A percentile compares a stretch with the other conserved stretches of the same genome.
These are phyloP conservation scores for Chaetorhynchus papuensis DNA, from an alignment of 2,113 vertebrate genomes.

Conservation along the genomic window DNA sequence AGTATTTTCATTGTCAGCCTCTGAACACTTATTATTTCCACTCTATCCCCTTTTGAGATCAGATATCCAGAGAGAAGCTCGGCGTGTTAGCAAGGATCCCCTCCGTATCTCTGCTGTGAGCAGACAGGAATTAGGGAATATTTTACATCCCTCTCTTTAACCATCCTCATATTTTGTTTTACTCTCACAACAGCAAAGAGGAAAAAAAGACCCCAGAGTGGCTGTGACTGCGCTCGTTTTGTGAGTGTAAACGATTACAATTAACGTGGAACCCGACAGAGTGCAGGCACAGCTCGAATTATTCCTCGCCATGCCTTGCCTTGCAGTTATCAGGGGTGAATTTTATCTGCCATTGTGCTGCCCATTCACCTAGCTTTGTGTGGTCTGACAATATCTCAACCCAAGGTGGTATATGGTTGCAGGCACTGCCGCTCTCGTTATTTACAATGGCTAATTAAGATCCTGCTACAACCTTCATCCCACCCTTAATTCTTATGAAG, in stretches of 20 bases:
- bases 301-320: background rate
- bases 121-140: background rate
- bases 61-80: conserved; percentile 32
- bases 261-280: background rate
- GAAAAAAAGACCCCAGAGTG: background rate
- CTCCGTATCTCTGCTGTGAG: background rate
- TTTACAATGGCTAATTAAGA: conserved; percentile 75
- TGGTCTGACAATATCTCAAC: conserved; percentile 69
- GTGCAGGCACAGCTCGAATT: background rate
- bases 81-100: background rate
- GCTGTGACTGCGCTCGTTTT: background rate
- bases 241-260: background rate
- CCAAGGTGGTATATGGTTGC: conserved; percentile 71
- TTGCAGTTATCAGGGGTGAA: conserved; percentile 20
- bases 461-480: conserved; percentile 71
- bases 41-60: conserved; percentile 51
- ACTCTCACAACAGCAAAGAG: background rate
- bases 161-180: background rate
- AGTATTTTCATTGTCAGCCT: conserved; percentile 60
- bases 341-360: conserved; percentile 62
- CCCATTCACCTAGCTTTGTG: conserved; percentile 71
- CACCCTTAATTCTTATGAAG: conserved; percentile 69
- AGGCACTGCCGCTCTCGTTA: conserved; percentile 66
- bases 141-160: background rate
- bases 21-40: conserved; percentile 59